Percentiles rank a stretch among this genome's conserved stretches.
Evolutionary conservation across 2,797 vertebrate genomes (phyloP).

Genomic region (Danionella dracula): DNA sequence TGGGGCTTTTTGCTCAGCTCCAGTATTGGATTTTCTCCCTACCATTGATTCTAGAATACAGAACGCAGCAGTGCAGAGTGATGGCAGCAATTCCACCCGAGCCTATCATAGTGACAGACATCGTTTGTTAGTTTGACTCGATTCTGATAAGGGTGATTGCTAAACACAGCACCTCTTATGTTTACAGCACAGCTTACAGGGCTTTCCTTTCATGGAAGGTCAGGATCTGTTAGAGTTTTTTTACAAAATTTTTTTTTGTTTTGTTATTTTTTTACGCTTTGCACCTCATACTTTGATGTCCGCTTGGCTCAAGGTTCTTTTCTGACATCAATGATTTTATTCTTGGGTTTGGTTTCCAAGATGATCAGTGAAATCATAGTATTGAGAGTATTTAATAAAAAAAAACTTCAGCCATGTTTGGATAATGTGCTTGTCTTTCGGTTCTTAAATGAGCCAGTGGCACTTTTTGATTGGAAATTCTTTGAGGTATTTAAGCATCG

Average conservation of each 20-base stretch:
- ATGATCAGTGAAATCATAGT: neutral
- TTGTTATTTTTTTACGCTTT: neutral
- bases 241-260: slow-evolving; percentile 11
- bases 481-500: slow-evolving; percentile 9
- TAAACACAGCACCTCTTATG: neutral
- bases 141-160: neutral
- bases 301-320: neutral
- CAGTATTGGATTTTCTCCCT: slow-evolving; percentile 6
- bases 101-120: slow-evolving; percentile 11
- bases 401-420: neutral
- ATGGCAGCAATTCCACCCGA: slow-evolving; percentile 6
- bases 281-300: neutral
- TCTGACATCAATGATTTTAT: slow-evolving; percentile 25
- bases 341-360: slow-evolving; percentile 8
- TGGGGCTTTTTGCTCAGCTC: neutral
- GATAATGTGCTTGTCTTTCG: neutral
- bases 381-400: neutral
- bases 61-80: neutral
- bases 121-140: slow-evolving; percentile 6
- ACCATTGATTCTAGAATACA: slow-evolving; percentile 12
- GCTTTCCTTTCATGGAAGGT: slow-evolving; percentile 5
- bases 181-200: slow-evolving; percentile 4
- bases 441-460: neutral
- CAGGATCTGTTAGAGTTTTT: slow-evolving; percentile 16
- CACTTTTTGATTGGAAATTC: slow-evolving; percentile 3